Evolutionary conservation across 2,888 invertebrate species (phyloP).

Genomic region (Noctuana brunneofusca): DNA sequence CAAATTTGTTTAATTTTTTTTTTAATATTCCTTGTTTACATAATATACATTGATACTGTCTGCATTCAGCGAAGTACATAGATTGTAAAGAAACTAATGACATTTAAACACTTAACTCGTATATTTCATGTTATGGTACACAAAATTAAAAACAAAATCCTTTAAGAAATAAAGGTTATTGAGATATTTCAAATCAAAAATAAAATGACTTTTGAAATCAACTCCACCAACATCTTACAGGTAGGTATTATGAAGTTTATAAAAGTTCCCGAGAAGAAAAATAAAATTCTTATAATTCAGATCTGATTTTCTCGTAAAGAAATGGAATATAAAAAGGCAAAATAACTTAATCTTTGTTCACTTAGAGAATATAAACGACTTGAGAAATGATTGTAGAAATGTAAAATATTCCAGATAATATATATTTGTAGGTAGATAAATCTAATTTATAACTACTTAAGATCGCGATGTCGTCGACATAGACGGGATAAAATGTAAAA

Average conservation of each 20-base stretch:
- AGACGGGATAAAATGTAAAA: too few species aligned
- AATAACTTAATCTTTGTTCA: conserved; percentile 2
- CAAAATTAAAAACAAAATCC: too few species aligned
- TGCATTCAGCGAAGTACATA: too few species aligned
- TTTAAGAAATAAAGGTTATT: too few species aligned
- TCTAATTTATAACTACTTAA: not conserved
- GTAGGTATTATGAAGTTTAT: not conserved
- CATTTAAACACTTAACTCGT: too few species aligned
- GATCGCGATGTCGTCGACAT: too few species aligned
- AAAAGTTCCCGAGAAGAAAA: not conserved
- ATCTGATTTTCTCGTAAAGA: not conserved
- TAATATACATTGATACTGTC: too few species aligned
- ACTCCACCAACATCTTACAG: not conserved
- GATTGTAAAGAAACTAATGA: too few species aligned
- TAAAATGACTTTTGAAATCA: not conserved
- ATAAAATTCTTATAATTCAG: conserved; percentile 3
- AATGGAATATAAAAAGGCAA: conserved; percentile 8
- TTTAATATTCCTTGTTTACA: too few species aligned
- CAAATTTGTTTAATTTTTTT: too few species aligned
- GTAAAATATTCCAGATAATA: not conserved
- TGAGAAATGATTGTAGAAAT: not conserved
- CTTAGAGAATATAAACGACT: conserved; percentile 2
- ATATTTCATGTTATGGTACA: too few species aligned
- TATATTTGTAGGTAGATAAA: conserved; percentile 1
- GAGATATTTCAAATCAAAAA: too few species aligned